Base-by-base conservation (phyloP, 2,888 invertebrate species). In the Hirtodrosophila confusa region DNA sequence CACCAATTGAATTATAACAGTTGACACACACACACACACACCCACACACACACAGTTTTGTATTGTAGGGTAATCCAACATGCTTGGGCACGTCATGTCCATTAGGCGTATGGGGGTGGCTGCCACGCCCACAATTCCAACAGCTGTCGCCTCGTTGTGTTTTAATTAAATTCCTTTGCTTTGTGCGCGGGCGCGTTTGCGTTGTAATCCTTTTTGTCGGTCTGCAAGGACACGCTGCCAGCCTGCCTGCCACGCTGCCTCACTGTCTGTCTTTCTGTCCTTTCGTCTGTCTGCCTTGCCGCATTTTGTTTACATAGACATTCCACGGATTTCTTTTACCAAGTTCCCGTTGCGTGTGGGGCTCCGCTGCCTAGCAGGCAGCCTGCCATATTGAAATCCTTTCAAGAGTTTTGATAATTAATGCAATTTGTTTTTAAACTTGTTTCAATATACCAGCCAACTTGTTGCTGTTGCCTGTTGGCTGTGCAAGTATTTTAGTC, bases 141-240 rank as follows among this genome's bases (percentile, higher is more conserved):
- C 11, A 37, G 36, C 36, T 10, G 23, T 12, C 56, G 39, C 33
- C 47, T 53, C 49, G 17, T 60, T 67, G 64, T 48, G 56, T 87
- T 85, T 85, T 85, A 85, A 87, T 85, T 85, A 85, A 85, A 87
- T 85, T 85, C 80, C 61, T 69, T 80, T 63, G 67, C 77, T 65
- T 67, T 79, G 72, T 76, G 74, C 60, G 68, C 75, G 49, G 64
- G 68, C 85, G 67, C 73, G 60, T 61, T 69, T 69, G 57, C 72
- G 54, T 43, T 61, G 75, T 85, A 87, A 87, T 87, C 88, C 85
- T 79, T 85, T 75, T 75, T 67, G 83, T 62, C 66, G 53, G 57
- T 39, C 63, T 39, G 62, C 53, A 48, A 63, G 68, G 58, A 68
- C 70, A 64, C 43, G 41, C 55, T 41, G 57, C 35, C 41, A 24